Percentiles rank a stretch among this genome's conserved stretches.
These are phyloP conservation scores for Atherinosoma microstoma DNA, from an alignment of 2,797 vertebrate genomes.

Conservation along the genomic window DNA sequence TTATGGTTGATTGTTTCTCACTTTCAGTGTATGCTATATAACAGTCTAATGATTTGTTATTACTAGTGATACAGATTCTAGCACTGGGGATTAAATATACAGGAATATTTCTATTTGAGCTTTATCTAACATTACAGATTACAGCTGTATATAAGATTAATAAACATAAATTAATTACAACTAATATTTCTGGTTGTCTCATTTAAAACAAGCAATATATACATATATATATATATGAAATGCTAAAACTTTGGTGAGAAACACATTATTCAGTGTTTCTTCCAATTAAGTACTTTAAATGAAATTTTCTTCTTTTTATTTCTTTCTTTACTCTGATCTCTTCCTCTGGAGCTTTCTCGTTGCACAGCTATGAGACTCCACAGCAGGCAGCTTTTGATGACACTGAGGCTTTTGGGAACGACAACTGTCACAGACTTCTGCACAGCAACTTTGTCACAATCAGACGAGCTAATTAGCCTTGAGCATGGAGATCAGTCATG, in stretches of 20 bases:
- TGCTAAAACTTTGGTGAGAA: not conserved
- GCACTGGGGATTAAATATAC: not conserved
- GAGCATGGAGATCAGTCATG: slow-evolving; percentile 66
- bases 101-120: not conserved
- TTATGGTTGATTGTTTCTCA: not conserved
- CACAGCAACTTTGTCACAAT: slow-evolving; percentile 77
- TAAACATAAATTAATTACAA: not conserved
- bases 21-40: not conserved
- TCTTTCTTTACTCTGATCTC: slow-evolving; percentile 3
- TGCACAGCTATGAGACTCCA: slow-evolving; percentile 26
- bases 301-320: slow-evolving; percentile 23
- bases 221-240: not conserved
- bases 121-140: not conserved
- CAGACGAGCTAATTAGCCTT: slow-evolving; percentile 80
- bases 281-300: slow-evolving; percentile 39
- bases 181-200: not conserved
- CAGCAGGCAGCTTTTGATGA: slow-evolving; percentile 54
- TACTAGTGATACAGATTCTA: not conserved
- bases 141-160: not conserved
- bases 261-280: slow-evolving; percentile 12
- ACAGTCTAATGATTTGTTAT: not conserved
- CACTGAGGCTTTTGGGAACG: slow-evolving; percentile 63
- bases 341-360: slow-evolving; percentile 43
- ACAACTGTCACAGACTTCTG: slow-evolving; percentile 50
- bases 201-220: too few relatives aligned